These are phyloP conservation scores for Cetoscarus ocellatus DNA, from an alignment of 2,797 vertebrate genomes.

Conservation along the genomic window DNA sequence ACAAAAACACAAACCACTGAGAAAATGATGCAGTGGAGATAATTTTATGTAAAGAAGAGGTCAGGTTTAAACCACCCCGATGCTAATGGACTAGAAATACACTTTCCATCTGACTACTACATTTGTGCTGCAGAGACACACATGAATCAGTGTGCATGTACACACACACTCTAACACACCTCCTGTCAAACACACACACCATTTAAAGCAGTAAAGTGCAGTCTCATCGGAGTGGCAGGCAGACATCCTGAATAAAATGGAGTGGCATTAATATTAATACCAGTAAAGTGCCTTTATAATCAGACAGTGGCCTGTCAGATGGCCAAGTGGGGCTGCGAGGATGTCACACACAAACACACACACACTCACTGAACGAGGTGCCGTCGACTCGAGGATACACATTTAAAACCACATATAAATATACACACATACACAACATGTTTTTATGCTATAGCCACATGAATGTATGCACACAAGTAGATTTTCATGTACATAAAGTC, in stretches of 20 bases:
- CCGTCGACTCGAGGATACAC: constrained; percentile 39
- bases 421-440: constrained; percentile 2
- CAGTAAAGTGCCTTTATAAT: constrained; percentile 89
- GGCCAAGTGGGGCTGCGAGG: constrained; percentile 75
- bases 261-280: constrained; percentile 90
- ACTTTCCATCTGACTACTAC: constrained; percentile 63
- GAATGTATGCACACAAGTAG: constrained; percentile 7
- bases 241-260: constrained; percentile 88
- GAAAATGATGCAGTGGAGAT: constrained; percentile 23
- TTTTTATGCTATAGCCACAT: constrained; percentile 15
- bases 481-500: background rate
- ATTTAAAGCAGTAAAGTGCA: constrained; percentile 84
- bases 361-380: constrained; percentile 27
- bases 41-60: constrained; percentile 43
- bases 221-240: constrained; percentile 84
- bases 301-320: constrained; percentile 84
- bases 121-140: constrained; percentile 58
- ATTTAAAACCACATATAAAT: constrained; percentile 44
- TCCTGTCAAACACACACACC: constrained; percentile 72
- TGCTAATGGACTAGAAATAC: constrained; percentile 71
- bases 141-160: constrained; percentile 49
- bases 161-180: constrained; percentile 50
- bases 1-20: constrained; percentile 2
- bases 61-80: constrained; percentile 53
- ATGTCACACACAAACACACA: constrained; percentile 68